Base-by-base conservation (phyloP, 2,113 vertebrate species). In the Rattus rattus region DNA sequence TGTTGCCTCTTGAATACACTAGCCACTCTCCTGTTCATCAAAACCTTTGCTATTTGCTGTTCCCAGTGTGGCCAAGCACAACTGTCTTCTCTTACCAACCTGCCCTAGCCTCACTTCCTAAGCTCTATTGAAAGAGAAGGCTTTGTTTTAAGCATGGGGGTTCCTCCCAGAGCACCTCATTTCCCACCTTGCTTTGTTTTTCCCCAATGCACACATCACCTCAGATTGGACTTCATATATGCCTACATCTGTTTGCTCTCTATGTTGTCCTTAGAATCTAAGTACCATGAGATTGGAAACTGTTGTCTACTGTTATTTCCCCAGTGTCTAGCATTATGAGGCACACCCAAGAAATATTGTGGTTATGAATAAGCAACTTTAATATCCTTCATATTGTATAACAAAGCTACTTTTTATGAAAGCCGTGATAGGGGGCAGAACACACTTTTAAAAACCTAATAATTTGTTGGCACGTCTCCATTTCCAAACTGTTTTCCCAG, bases 391-490 rank as follows among this genome's bases (percentile, higher is more conserved):
- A 39, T 54, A 67, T 75, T 69, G 14, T 43, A 77, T n/a, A 54
- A 36, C 39, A 54, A 89, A 89, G 63, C 73, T 76, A 84, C 73
- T 92, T 94, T 92, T 79, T 75, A 88, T 80, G 43, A 89, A 96
- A 17, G 26, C 30, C 16, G 30, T 94, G 36, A 36, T 54, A 59
- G 56, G 86, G 84, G 85, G 88, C 24, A 90, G 30, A 75, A 36
- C 33, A 90, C 84, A 47, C 33, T 70, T 92, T 92, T 85, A 83
- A 63, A 93, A 91, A 73, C 17, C 26, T 75, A 93, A 59, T 81
- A 65, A 89, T 75, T 76, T 91, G 52, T 87, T 52, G 75, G 30
- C 6, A 39, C 59, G 86, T 67, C 33, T 20, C 61, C 22, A 47
- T 54, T 47, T 76, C 87, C 85, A 86, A 39, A 86, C 2, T 1